Base-by-base conservation (phyloP, 2,797 vertebrate species). In the Myotis daubentonii region DNA sequence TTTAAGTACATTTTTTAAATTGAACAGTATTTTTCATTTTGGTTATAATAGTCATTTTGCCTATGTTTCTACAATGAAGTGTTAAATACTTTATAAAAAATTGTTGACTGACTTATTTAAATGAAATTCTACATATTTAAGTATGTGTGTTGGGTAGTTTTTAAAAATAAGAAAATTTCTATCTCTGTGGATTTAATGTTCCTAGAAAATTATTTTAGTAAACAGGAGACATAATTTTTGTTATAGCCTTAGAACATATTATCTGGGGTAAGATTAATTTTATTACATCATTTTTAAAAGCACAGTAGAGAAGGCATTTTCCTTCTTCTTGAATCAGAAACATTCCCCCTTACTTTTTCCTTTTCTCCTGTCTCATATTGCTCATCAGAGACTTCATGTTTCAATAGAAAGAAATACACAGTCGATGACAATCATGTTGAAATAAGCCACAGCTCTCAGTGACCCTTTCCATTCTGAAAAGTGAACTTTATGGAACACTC, bases 51-150 rank as follows among this genome's bases (percentile, higher is more conserved):
- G 97, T 98, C 97, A 98, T 98, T 98, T 98, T 98, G 97, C 98
- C 97, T 98, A 98, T 98, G 97, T 98, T 98, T 98, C 97, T 98
- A 98, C 97, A 98, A 98, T 98, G 98, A 98, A 98, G 97, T 98
- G 97, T 98, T 98, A 98, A 98, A 98, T 98, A 98, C 97, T 98
- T 98, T 98, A 98, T 98, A 98, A 97, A 98, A 97, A 98, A 98
- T 97, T 98, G 97, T 98, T 98, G 98, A 98, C 97, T 98, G 98
- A 97, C 97, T 98, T 98, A 98, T 98, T 98, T 98, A 98, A 98
- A 98, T 98, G 98, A 98, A 98, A 97, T 97, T 96, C 97, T 98
- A 98, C 97, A 97, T 98, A 98, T 98, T 97, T 98, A 97, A 98
- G 94, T 97, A 91, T 94, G 96, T 96, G 97, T 98, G 97, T 93